Evolutionary conservation across 37 sponge, comb jelly and placozoan species (phyloP), one percentile per base, ranked within the genome.

Genomic region (Beroe forskalii): DNA sequence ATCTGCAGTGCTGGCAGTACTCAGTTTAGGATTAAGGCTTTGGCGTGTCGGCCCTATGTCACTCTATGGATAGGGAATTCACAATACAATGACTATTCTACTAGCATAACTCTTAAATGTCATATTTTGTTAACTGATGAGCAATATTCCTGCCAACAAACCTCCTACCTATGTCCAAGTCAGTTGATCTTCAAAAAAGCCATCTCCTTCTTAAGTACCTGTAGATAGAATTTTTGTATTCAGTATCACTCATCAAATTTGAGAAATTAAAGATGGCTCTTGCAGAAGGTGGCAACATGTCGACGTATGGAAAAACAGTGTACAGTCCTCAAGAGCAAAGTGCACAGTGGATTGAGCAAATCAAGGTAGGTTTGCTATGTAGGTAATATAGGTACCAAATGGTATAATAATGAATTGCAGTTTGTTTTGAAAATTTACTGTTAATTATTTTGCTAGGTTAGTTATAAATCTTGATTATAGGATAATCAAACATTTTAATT

Each of bases 251-350:
- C 38, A 69, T 36, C 28, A 20, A 32, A 17, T 69, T 69, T 33
- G 37, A 69, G 72, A 69, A 32, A 36, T 69, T 32, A 69, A 69
- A 33, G 20, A 80, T 80, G 86, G 86, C 86, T 24, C 55, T 44
- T 48, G 22, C 86, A 80, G 86, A 80, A 80, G 86, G 86, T 44
- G 86, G 86, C n/a, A 80, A 42, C 86, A 80, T 80, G 86, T 80
- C 86, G 1, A 44, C 86, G 8, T 80, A 80, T 25, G 86, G 86
- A 2, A 80, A 80, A 23, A 80, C 86, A 3, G 30, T 80, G 40
- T 80, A 80, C 55, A 80, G 35, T 42, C 86, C 86, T 3, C 86
- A 80, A 12, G 86, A 80, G 31, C 48, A 80, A 25, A 80, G 86
- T 25, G 43, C 86, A n/a, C 86, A 80, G 55, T 80, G 86, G 86